Percentiles rank a stretch among this genome's conserved stretches.
phyloP scores from a whole-genome alignment of 2,888 invertebrate genomes.

The Carpatolechia fugitivella region DNA sequence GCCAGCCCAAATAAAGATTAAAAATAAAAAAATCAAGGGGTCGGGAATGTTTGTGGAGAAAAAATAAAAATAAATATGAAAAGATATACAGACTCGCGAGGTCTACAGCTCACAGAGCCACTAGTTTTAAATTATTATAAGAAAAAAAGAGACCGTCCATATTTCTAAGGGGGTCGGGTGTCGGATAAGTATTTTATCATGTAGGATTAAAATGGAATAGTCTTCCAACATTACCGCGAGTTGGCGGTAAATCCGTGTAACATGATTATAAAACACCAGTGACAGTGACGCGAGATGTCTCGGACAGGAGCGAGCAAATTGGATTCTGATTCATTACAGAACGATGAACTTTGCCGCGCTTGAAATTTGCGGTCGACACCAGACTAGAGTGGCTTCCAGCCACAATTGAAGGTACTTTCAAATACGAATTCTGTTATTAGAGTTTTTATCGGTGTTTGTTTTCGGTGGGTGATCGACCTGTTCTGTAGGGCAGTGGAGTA shows the following conservation, averaged over 20 bases:
- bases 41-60: no score
- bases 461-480: no score
- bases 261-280: constrained; percentile 38
- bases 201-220: neutral
- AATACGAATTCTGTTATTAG: neutral
- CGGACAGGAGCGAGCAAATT: constrained; percentile 19
- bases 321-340: constrained; percentile 21
- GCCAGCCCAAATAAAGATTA: no score
- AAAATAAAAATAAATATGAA: no score
- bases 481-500: no score
- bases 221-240: neutral
- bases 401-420: neutral
- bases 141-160: no score
- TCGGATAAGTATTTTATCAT: neutral
- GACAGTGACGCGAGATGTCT: constrained; percentile 28
- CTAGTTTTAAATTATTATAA: no score
- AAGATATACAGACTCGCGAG: no score
- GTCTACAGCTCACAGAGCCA: no score
- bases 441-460: neutral
- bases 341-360: constrained; percentile 12
- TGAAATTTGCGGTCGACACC: constrained; percentile 1
- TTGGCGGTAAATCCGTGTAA: constrained; percentile 35
- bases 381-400: neutral
- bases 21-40: no score
- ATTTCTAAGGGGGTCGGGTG: no score